Evolutionary conservation across 1,140 invertebrate genomes (phyloP), one percentile per base, ranked within the genome.

Genomic region (Pseudomyrmex pallidus): DNA sequence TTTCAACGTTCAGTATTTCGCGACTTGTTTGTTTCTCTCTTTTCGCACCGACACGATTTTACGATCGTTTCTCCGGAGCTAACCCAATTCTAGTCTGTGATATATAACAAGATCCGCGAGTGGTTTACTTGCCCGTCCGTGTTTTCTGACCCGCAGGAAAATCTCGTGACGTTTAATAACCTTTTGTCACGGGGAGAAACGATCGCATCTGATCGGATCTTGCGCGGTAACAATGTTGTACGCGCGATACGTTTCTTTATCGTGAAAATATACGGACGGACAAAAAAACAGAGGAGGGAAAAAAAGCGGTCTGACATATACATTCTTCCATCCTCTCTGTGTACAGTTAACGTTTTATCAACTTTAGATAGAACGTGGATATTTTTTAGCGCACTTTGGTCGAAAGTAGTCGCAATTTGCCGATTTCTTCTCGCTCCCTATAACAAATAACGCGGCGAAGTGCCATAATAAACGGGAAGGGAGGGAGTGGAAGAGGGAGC

Each of bases 111-210:
- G 61, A 77, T 77, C 35, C 44, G 35, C 57, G 61, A 74, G 80
- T 74, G 46, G 50, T 83, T 83, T 59, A 77, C 73, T 48, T 35
- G 50, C 22, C 22, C 10, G 82, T 68, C 22, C 48, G 73, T 61
- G 50, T 83, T 83, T 83, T 50, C 62, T 59, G 10, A 77, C 13
- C 20, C 46, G 50, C 10, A 59, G 61, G 59, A 83, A 83, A 67
- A 77, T 46, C 12, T n/a, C 59, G 68, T 77, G 82, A 83, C 82
- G 50, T 77, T 77, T 64, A 83, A 83, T 64, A 83, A 83, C 17
- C 80, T 83, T 83, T 74, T 83, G 80, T 74, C 80, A 74, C 68
- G 72, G 35, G 17, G 12, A 70, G 44, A 48, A 12, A 72, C 35
- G 64, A 59, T 50, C 66, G 52, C 46, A 52, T 73, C 44, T 35